phyloP scores from a whole-genome alignment of 2,797 vertebrate genomes.

The Remorina albescens region DNA sequence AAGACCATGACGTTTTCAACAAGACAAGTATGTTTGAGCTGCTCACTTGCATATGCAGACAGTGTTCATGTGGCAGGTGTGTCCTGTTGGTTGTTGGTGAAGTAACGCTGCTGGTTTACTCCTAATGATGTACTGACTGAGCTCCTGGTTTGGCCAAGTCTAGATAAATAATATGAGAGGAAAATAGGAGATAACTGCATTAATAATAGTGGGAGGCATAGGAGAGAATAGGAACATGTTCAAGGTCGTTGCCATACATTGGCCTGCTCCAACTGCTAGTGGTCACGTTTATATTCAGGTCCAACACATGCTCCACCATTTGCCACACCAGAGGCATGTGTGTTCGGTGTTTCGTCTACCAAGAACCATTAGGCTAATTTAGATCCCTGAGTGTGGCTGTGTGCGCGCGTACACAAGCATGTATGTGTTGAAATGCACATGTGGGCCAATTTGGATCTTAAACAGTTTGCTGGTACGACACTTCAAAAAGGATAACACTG shows the following conservation, averaged over 20 bases:
- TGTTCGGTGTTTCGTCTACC: constrained; percentile 54
- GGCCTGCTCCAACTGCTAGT: constrained; percentile 66
- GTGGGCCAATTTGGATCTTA: constrained; percentile 68
- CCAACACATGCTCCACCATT: constrained; percentile 39
- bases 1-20: background rate
- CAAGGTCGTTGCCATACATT: constrained; percentile 50
- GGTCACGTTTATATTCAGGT: constrained; percentile 73
- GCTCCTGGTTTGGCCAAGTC: background rate
- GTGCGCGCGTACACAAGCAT: constrained; percentile 14
- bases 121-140: constrained; percentile 10
- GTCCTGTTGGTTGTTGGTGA: constrained; percentile 7
- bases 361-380: constrained; percentile 74
- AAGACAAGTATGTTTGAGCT: background rate
- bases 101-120: background rate
- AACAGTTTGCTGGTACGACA: constrained; percentile 49
- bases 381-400: constrained; percentile 30
- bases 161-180: constrained; percentile 17
- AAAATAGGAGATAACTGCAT: constrained; percentile 41
- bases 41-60: background rate
- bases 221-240: constrained; percentile 27
- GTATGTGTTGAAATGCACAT: constrained; percentile 58
- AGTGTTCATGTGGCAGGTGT: constrained; percentile 9
- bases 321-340: constrained; percentile 64
- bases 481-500: constrained; percentile 65
- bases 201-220: constrained; percentile 39